These are phyloP conservation scores for Stramonita haemastoma DNA, from an alignment of 2,888 invertebrate species.

Conservation along the genomic window DNA sequence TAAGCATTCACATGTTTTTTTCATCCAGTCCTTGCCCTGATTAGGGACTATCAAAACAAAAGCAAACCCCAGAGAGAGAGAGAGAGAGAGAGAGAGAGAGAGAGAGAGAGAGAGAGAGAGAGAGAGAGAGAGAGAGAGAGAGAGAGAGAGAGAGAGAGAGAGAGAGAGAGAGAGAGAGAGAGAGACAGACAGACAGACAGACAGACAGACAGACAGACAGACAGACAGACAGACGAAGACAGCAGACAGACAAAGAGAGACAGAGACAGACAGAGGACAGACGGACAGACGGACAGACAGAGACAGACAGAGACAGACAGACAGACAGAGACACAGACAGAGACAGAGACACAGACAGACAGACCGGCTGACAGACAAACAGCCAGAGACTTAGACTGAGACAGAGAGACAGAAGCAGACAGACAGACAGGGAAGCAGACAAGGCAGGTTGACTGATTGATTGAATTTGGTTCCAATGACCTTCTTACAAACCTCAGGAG, in stretches of 20 bases:
- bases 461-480: too few species aligned
- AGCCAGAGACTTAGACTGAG: background rate
- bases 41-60: too few species aligned
- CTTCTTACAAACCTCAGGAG: too few species aligned
- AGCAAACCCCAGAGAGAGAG: background rate
- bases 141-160: background rate
- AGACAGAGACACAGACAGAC: background rate
- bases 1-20: too few species aligned
- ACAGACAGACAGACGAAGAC: background rate
- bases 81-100: background rate
- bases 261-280: background rate
- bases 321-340: background rate
- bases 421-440: background rate
- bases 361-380: background rate
- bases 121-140: background rate
- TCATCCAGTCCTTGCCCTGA: too few species aligned
- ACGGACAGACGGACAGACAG: background rate
- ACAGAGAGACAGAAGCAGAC: background rate
- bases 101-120: background rate
- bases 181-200: background rate
- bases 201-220: background rate
- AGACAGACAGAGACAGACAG: background rate
- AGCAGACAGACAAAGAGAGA: background rate
- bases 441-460: background rate
- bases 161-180: background rate